Conservation (phyloP, 2,888 invertebrate species). For the Drosophila subquinaria region DNA sequence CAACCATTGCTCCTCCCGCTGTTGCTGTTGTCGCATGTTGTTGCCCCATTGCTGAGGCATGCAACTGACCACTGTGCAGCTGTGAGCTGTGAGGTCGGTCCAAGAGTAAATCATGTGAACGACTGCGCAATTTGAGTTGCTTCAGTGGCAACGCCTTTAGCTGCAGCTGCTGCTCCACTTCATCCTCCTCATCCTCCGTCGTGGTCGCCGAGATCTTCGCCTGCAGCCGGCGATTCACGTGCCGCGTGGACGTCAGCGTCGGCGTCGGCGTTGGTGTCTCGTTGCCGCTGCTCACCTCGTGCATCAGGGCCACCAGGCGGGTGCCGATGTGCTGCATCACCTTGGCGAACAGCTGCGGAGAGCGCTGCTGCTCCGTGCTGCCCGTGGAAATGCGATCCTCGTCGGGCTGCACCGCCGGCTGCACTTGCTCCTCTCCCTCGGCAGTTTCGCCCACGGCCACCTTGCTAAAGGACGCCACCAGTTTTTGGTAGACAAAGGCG, state of each 20-base stretch:
- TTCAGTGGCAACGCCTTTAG: slow-evolving; percentile 63
- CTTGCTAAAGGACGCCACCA: slow-evolving; percentile 93
- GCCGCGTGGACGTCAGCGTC: slow-evolving; percentile 78
- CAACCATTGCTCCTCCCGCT: slow-evolving; percentile 77
- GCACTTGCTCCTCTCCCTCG: slow-evolving; percentile 2
- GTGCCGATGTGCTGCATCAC: slow-evolving; percentile 97
- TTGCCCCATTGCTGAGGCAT: slow-evolving; percentile 53
- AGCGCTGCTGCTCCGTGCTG: slow-evolving; percentile 88
- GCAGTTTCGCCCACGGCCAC: slow-evolving; percentile 87
- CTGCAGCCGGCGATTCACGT: slow-evolving; percentile 87
- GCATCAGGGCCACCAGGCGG: slow-evolving; percentile 94
- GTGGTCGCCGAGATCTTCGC: slow-evolving; percentile 87
- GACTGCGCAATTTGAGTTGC: slow-evolving; percentile 87
- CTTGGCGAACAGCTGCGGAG: slow-evolving; percentile 94
- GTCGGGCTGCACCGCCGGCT: slow-evolving; percentile 79
- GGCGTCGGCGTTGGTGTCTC: slow-evolving; percentile 83
- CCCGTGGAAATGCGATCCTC: slow-evolving; percentile 79
- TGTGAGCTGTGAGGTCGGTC: slow-evolving; percentile 85
- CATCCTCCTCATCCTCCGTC: slow-evolving; percentile 86
- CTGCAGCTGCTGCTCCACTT: slow-evolving; percentile 60
- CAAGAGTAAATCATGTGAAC: slow-evolving; percentile 92
- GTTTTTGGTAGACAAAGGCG: slow-evolving; percentile 93
- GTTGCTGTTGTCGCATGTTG: slow-evolving; percentile 82
- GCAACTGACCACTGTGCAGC: slow-evolving; percentile 24
- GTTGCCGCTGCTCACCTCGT: slow-evolving; percentile 93